A percentile compares a stretch with the other conserved stretches of the same genome.
These are phyloP conservation scores for Menidia menidia DNA, from an alignment of 2,797 vertebrate species.

Conservation along the genomic window DNA sequence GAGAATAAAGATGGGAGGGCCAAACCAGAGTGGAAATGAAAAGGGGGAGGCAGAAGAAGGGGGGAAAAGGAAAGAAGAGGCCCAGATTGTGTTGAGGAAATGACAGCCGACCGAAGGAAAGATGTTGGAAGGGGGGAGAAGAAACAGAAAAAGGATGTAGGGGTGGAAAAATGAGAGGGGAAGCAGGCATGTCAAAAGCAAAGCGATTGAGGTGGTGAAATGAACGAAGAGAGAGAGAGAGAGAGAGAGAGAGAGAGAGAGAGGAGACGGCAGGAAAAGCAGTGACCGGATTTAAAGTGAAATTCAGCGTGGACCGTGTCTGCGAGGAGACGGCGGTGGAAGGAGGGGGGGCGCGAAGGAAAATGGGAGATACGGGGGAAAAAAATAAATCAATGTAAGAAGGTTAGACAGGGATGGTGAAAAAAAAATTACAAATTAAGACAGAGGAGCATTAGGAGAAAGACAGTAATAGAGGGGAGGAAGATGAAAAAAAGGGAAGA, in stretches of 20 bases:
- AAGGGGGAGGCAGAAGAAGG: slow-evolving; percentile 49
- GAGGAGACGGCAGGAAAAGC: slow-evolving; percentile 69
- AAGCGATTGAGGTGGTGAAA: slow-evolving; percentile 67
- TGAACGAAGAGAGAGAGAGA: slow-evolving; percentile 42
- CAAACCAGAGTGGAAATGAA: slow-evolving; percentile 56
- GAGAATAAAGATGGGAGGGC: slow-evolving; percentile 42
- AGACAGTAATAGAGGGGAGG: slow-evolving; percentile 16
- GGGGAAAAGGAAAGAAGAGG: slow-evolving; percentile 43
- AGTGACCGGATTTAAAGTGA: slow-evolving; percentile 85
- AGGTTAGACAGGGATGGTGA: slow-evolving; percentile 16
- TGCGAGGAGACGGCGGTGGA: slow-evolving; percentile 62
- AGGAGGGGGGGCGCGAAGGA: slow-evolving; percentile 21
- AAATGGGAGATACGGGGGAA: slow-evolving; percentile 20
- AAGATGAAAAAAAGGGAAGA: slow-evolving; percentile 11
- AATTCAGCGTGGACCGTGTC: slow-evolving; percentile 77
- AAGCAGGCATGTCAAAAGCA: slow-evolving; percentile 62
- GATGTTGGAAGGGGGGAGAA: slow-evolving; percentile 57
- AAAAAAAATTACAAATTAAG: slow-evolving; percentile 38
- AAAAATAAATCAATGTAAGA: slow-evolving; percentile 50
- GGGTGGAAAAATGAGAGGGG: slow-evolving; percentile 58
- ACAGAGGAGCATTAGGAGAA: slow-evolving; percentile 40
- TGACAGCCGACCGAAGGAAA: slow-evolving; percentile 65
- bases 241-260: slow-evolving; percentile 40
- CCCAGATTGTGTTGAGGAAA: slow-evolving; percentile 67
- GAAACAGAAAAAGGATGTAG: slow-evolving; percentile 64